Conservation (phyloP, 2,113 vertebrate genomes). For the Apaloderma vittatum region DNA sequence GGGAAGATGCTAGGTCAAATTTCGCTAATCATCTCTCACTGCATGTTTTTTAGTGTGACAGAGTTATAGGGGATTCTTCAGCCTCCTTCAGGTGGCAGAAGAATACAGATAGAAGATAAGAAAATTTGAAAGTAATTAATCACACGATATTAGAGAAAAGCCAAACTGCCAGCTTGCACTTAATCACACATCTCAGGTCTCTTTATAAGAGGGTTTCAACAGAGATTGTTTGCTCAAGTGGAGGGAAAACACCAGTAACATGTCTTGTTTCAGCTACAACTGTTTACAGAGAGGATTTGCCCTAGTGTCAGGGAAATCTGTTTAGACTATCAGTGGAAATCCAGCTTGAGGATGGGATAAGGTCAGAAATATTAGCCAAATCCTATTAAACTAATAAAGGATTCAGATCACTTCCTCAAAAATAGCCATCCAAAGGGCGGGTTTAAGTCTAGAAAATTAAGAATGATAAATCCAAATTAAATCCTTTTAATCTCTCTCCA, state of each 20-base stretch:
- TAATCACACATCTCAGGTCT: not conserved
- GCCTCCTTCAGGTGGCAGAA: not conserved
- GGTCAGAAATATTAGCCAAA: constrained; percentile 35
- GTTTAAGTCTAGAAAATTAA: not conserved
- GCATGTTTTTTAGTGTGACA: not conserved
- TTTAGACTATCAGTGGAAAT: not conserved
- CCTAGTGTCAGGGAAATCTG: not conserved
- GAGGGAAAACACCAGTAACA: not conserved
- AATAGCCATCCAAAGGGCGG: not conserved
- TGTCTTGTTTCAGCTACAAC: not conserved
- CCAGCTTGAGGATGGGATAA: constrained; percentile 5
- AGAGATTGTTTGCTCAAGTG: fast-evolving
- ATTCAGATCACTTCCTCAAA: not conserved
- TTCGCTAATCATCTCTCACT: not conserved
- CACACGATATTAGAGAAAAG: not conserved
- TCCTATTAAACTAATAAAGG: constrained; percentile 35
- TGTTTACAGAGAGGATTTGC: constrained; percentile 9
- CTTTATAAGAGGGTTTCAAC: not conserved
- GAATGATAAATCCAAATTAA: constrained; percentile 15
- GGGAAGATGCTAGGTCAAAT: not conserved
- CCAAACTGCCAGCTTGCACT: not conserved
- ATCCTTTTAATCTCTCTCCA: not conserved
- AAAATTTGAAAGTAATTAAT: not conserved
- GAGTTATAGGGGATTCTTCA: not conserved
- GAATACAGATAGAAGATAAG: not conserved